Evolutionary conservation across 2,888 invertebrate genomes (phyloP).

Genomic region (Acanthopleura granulata): DNA sequence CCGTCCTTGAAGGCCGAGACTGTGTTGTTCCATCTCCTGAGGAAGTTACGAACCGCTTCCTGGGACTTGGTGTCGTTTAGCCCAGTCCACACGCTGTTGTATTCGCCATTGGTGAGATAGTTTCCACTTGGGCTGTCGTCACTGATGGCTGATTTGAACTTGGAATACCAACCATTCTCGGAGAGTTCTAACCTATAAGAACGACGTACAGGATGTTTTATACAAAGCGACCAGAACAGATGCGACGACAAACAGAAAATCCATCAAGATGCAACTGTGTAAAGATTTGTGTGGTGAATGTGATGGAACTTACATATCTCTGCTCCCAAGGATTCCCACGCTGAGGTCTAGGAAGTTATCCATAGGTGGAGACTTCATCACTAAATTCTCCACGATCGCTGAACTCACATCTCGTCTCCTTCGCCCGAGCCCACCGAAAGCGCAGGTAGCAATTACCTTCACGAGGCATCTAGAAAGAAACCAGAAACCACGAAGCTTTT

Average conservation of each 20-base stretch:
- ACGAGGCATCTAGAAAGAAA: slow-evolving; percentile 26
- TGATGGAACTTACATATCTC: slow-evolving; percentile 29
- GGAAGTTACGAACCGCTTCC: slow-evolving; percentile 26
- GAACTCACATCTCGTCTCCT: slow-evolving; percentile 27
- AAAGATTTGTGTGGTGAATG: background rate
- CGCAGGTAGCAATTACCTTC: slow-evolving; percentile 22
- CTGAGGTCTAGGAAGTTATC: slow-evolving; percentile 32
- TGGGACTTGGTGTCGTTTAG: slow-evolving; percentile 22
- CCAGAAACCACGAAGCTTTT: too few species aligned
- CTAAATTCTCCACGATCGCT: slow-evolving; percentile 30
- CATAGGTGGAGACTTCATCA: slow-evolving; percentile 28
- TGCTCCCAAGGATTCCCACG: slow-evolving; percentile 32
- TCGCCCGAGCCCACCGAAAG: slow-evolving; percentile 17
- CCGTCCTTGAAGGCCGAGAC: slow-evolving; percentile 36
- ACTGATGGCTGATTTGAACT: slow-evolving; percentile 30
- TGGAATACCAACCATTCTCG: slow-evolving; percentile 27
- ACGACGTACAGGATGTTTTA: background rate
- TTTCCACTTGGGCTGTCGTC: slow-evolving; percentile 29
- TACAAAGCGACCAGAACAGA: too few species aligned
- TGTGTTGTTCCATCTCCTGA: slow-evolving; percentile 39
- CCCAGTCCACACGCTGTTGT: slow-evolving; percentile 16
- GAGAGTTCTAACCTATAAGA: slow-evolving; percentile 30
- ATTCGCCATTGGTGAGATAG: slow-evolving; percentile 27
- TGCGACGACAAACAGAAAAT: too few species aligned
- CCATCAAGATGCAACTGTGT: background rate